Conservation (phyloP, 2,888 invertebrate species). For the Himalopsyche anomala region DNA sequence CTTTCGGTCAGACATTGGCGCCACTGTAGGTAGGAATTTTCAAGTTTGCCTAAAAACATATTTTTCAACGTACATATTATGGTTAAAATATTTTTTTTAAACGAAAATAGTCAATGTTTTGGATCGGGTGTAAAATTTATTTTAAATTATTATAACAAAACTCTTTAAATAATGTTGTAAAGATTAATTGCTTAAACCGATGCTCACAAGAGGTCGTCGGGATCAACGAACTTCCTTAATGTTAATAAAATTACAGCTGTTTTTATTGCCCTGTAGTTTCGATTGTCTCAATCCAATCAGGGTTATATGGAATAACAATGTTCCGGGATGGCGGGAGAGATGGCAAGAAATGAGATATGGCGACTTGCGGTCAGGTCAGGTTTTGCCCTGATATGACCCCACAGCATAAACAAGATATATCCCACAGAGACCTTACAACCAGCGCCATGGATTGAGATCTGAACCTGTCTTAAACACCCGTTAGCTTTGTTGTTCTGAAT, state of each 20-base stretch:
- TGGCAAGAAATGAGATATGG: slow-evolving; percentile 16
- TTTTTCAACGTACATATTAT: too few species aligned
- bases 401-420: too few species aligned
- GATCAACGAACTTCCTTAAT: slow-evolving; percentile 13
- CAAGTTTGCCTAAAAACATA: neutral
- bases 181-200: neutral
- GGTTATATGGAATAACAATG: neutral
- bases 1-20: slow-evolving; percentile 13
- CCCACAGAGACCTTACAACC: neutral
- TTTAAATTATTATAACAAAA: too few species aligned
- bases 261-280: neutral
- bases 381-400: slow-evolving; percentile 1
- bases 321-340: neutral
- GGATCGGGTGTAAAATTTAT: too few species aligned
- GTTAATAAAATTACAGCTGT: neutral
- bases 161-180: too few species aligned
- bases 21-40: neutral
- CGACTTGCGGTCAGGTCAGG: slow-evolving; percentile 2
- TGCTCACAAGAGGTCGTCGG: neutral
- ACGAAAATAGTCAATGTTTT: too few species aligned
- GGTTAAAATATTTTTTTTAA: too few species aligned
- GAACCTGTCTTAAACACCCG: slow-evolving; percentile 21
- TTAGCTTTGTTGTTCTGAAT: neutral
- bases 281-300: slow-evolving; percentile 12
- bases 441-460: slow-evolving; percentile 9